These are phyloP conservation scores for Zaprionus lineosus DNA, from an alignment of 2,888 invertebrate species.

Conservation along the genomic window DNA sequence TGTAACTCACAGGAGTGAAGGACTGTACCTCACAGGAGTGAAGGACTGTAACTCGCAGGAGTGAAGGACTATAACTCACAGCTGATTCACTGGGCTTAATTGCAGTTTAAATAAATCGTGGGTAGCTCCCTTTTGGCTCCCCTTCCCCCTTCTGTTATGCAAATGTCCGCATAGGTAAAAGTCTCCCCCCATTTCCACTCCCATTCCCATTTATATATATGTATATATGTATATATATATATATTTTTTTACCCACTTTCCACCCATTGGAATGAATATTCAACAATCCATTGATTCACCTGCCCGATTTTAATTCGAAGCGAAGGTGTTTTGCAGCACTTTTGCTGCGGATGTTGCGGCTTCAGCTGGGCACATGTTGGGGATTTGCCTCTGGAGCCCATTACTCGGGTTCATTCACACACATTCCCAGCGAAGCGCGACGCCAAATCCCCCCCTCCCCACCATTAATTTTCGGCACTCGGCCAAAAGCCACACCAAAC, in stretches of 20 bases:
- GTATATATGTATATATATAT: too few relatives aligned
- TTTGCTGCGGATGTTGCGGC: conserved; percentile 16
- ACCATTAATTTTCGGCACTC: conserved; percentile 55
- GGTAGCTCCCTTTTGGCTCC: too few relatives aligned
- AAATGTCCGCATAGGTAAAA: too few relatives aligned
- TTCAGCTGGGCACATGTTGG: conserved; percentile 3
- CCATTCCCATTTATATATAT: too few relatives aligned
- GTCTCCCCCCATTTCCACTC: too few relatives aligned
- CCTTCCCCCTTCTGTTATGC: too few relatives aligned
- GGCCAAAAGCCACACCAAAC: not conserved
- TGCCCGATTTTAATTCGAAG: conserved; percentile 1
- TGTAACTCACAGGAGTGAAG: too few relatives aligned
- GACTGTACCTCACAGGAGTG: too few relatives aligned
- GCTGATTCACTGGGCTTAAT: too few relatives aligned
- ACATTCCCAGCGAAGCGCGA: conserved; percentile 61
- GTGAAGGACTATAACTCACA: too few relatives aligned
- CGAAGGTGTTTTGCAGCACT: conserved; percentile 22
- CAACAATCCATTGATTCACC: conserved; percentile 16
- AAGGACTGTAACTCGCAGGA: too few relatives aligned
- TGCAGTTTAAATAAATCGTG: too few relatives aligned
- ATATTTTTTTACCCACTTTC: not conserved
- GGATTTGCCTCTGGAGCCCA: conserved; percentile 11
- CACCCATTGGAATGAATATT: conserved; percentile 11
- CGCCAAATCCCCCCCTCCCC: conserved; percentile 32
- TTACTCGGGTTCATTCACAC: conserved; percentile 64